These are phyloP conservation scores for Drosophila seclusa DNA, from an alignment of 2,888 invertebrate genomes.

Conservation along the genomic window DNA sequence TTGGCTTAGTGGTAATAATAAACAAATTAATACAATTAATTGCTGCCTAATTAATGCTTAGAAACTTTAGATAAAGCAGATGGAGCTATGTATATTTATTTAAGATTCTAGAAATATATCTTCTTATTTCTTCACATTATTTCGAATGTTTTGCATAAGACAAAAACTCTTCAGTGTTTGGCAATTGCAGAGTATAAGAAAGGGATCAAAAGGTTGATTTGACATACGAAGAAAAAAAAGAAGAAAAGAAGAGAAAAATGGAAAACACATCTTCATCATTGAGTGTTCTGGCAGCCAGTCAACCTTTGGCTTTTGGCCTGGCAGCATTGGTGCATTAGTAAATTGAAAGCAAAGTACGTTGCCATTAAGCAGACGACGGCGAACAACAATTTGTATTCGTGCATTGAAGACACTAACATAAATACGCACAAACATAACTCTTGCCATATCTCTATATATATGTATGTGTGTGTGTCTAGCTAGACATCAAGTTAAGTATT, in stretches of 20 bases:
- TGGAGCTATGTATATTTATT: neutral
- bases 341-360: constrained; percentile 72
- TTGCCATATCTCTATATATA: neutral
- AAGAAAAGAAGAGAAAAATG: neutral
- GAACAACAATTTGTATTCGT: constrained; percentile 53
- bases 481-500: constrained; percentile 49
- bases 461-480: constrained; percentile 6
- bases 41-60: neutral
- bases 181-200: neutral
- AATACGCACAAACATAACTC: constrained; percentile 38
- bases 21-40: neutral
- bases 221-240: neutral
- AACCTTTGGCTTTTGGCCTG: constrained; percentile 61
- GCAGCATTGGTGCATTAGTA: constrained; percentile 70
- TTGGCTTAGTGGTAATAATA: neutral
- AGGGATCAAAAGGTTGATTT: neutral
- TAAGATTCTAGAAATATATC: neutral
- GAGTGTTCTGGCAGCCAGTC: constrained; percentile 55
- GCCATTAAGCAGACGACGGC: constrained; percentile 48
- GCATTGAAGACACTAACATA: constrained; percentile 61
- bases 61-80: neutral
- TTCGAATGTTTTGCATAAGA: neutral
- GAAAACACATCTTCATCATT: constrained; percentile 45
- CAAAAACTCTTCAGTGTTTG: neutral
- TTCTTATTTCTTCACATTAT: neutral